Percentiles rank a stretch among this genome's conserved stretches.
Conservation (phyloP, 2,113 vertebrate species). For the Larimichthys polyactis region DNA sequence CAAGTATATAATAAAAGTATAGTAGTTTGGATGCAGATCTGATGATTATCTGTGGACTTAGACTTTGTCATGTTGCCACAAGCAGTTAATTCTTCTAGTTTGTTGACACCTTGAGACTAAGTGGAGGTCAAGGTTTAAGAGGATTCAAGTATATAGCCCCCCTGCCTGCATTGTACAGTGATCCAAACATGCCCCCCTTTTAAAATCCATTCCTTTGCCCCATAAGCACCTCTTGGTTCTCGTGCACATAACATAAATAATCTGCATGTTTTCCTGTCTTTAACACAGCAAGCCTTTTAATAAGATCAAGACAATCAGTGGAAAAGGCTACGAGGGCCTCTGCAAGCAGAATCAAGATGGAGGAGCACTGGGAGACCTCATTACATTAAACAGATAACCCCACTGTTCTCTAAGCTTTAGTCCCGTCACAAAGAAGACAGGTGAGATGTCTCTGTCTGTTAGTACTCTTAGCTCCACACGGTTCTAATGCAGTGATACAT, state of each 20-base stretch:
- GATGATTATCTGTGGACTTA: not conserved
- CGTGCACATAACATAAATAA: slow-evolving; percentile 53
- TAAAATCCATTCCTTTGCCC: slow-evolving; percentile 63
- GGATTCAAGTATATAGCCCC: slow-evolving; percentile 64
- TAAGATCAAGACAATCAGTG: slow-evolving; percentile 66
- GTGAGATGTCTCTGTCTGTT: slow-evolving; percentile 32
- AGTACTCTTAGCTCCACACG: not conserved
- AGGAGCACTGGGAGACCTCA: slow-evolving; percentile 38
- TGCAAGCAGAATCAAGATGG: slow-evolving; percentile 26
- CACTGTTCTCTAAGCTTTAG: slow-evolving; percentile 47
- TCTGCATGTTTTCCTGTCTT: slow-evolving; percentile 64
- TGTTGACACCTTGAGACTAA: slow-evolving; percentile 50
- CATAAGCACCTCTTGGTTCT: slow-evolving; percentile 61
- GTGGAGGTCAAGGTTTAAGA: slow-evolving; percentile 68
- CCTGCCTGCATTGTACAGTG: slow-evolving; percentile 46
- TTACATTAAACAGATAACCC: slow-evolving; percentile 66
- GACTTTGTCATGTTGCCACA: too few relatives aligned
- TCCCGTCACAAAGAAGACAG: slow-evolving; percentile 38
- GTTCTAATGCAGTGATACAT: slow-evolving; percentile 29
- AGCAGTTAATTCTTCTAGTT: slow-evolving; percentile 35
- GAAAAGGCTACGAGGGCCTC: slow-evolving; percentile 41
- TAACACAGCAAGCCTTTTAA: slow-evolving; percentile 60
- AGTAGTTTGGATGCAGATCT: not conserved
- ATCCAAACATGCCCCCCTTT: slow-evolving; percentile 49
- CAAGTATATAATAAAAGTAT: not conserved